A percentile compares a stretch with the other conserved stretches of the same genome.
Evolutionary conservation across 2,888 invertebrate genomes (phyloP).

Genomic region (Uloborus plumipes): DNA sequence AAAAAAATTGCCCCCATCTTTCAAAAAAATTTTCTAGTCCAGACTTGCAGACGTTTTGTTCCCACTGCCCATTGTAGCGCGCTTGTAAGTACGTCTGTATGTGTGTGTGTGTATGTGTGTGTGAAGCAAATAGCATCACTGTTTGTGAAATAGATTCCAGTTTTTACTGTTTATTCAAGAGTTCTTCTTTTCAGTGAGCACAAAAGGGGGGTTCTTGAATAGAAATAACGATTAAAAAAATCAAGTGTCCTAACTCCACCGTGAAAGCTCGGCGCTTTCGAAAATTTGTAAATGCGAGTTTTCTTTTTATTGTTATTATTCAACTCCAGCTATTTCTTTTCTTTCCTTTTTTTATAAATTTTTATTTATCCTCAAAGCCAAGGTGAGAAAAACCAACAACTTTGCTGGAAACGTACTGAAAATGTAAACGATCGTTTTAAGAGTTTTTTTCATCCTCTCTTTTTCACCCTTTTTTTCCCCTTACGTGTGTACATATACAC

Average conservation of each 20-base stretch:
- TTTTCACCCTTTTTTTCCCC: slow-evolving; percentile 12
- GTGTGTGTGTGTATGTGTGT: slow-evolving; percentile 15
- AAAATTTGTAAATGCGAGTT: slow-evolving; percentile 48
- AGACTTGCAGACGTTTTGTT: slow-evolving; percentile 49
- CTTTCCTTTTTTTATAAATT: slow-evolving; percentile 21
- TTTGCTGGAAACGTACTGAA: slow-evolving; percentile 35
- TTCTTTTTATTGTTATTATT: slow-evolving; percentile 26
- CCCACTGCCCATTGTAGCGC: slow-evolving; percentile 42
- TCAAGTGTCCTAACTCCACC: slow-evolving; percentile 44
- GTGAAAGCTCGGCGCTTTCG: slow-evolving; percentile 38
- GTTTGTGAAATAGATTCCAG: slow-evolving; percentile 61
- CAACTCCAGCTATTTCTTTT: slow-evolving; percentile 24
- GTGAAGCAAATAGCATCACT: slow-evolving; percentile 42
- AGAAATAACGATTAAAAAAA: slow-evolving; percentile 44
- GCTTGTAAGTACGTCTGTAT: slow-evolving; percentile 19
- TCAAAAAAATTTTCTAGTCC: not conserved
- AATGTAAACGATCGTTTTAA: slow-evolving; percentile 42
- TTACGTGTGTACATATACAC: slow-evolving; percentile 34
- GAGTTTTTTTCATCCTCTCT: slow-evolving; percentile 1
- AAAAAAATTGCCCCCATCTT: slow-evolving; percentile 3
- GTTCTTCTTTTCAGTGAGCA: slow-evolving; percentile 47
- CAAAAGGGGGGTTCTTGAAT: slow-evolving; percentile 50
- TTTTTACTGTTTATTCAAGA: slow-evolving; percentile 58
- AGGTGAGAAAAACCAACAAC: slow-evolving; percentile 33
- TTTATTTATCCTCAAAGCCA: slow-evolving; percentile 34